A percentile compares a stretch with the other conserved stretches of the same genome.
phyloP scores from a whole-genome alignment of 2,888 invertebrate genomes.

The Endotricha flammealis region DNA sequence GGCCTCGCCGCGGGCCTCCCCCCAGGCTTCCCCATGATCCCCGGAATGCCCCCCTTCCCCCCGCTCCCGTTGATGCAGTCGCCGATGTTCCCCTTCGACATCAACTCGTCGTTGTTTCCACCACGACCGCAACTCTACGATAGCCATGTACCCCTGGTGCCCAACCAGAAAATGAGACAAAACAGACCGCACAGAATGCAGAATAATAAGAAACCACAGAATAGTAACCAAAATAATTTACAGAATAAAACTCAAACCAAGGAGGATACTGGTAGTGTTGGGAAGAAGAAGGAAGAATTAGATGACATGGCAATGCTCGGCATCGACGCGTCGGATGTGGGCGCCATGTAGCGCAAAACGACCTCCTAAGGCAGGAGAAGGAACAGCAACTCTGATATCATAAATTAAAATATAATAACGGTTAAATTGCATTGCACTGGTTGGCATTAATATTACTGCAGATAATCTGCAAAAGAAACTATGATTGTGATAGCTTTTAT shows the following conservation, averaged over 20 bases:
- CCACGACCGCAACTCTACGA: slow-evolving; percentile 56
- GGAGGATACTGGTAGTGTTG: slow-evolving; percentile 14
- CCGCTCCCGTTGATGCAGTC: slow-evolving; percentile 27
- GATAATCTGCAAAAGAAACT: too few species aligned
- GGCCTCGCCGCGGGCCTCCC: slow-evolving; percentile 29
- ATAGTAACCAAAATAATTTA: slow-evolving; percentile 13
- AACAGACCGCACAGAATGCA: slow-evolving; percentile 21
- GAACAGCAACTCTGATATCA: too few species aligned
- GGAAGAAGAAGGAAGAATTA: slow-evolving; percentile 71
- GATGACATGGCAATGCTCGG: slow-evolving; percentile 91
- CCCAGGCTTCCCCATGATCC: slow-evolving; percentile 24
- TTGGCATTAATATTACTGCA: too few species aligned
- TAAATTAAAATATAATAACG: too few species aligned
- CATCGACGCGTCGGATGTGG: slow-evolving; percentile 89
- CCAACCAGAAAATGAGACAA: slow-evolving; percentile 30
- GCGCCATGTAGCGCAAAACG: slow-evolving; percentile 68
- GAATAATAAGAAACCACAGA: slow-evolving; percentile 23
- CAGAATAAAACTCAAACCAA: slow-evolving; percentile 10
- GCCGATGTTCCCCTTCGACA: slow-evolving; percentile 57
- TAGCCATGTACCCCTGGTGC: slow-evolving; percentile 54
- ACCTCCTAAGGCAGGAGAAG: too few species aligned
- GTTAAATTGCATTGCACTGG: too few species aligned
- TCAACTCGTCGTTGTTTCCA: slow-evolving; percentile 47
- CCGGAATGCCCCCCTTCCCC: slow-evolving; percentile 28
- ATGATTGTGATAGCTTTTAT: too few species aligned